Conservation (phyloP, 2,888 invertebrate species). For the Cetonia aurata region DNA sequence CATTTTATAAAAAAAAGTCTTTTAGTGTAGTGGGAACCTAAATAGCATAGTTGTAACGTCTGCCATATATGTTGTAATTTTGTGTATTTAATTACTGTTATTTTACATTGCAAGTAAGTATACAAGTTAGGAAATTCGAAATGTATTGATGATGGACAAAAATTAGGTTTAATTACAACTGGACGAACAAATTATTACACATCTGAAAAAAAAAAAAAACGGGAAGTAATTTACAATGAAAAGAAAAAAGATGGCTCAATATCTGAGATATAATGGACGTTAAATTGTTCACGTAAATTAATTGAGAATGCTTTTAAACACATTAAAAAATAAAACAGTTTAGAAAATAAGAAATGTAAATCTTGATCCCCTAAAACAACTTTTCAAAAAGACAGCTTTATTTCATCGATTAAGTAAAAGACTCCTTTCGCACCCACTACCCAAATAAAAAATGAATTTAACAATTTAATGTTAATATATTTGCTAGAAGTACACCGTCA, state of each 20-base stretch:
- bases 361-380: not conserved
- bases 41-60: not conserved
- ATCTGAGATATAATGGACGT: no score
- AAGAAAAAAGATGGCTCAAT: no score
- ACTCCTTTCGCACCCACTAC: not conserved
- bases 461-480: conserved; percentile 12
- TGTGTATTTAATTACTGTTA: not conserved
- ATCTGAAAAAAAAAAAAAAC: no score
- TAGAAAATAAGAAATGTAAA: not conserved
- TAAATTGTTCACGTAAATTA: not conserved
- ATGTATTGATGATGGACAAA: not conserved
- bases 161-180: conserved; percentile 1
- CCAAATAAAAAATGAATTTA: not conserved
- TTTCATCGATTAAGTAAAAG: not conserved
- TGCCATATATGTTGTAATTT: no score
- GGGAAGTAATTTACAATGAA: no score
- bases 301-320: not conserved
- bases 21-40: not conserved
- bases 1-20: not conserved
- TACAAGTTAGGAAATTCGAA: not conserved
- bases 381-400: not conserved
- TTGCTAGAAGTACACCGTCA: not conserved
- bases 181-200: conserved; percentile 7
- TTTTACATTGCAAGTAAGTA: not conserved
- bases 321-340: no score